A percentile compares a stretch with the other conserved stretches of the same genome.
These are phyloP conservation scores for Oryctes rhinoceros DNA, from an alignment of 1,140 invertebrate genomes.

Conservation along the genomic window DNA sequence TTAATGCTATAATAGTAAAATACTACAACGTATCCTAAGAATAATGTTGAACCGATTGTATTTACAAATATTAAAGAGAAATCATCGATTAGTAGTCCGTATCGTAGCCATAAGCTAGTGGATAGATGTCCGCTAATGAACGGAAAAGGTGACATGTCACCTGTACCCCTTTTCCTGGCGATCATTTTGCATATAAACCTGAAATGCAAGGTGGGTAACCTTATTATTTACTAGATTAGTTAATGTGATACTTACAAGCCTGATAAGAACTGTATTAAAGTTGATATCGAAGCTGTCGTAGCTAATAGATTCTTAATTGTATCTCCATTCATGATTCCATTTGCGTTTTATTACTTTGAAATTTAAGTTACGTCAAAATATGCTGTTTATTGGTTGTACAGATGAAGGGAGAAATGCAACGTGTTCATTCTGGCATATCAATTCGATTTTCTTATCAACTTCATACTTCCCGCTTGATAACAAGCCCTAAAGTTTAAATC, in stretches of 20 bases:
- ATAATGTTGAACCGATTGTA: conserved; percentile 71
- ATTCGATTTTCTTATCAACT: background rate
- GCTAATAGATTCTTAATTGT: conserved; percentile 57
- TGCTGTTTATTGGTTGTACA: background rate
- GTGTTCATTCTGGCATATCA: background rate
- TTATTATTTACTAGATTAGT: conserved; percentile 39
- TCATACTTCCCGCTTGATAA: conserved; percentile 27
- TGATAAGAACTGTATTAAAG: conserved; percentile 74
- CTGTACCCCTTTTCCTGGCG: conserved; percentile 71
- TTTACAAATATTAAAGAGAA: conserved; percentile 74
- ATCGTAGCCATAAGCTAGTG: conserved; percentile 73
- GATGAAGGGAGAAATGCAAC: background rate
- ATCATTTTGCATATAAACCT: conserved; percentile 76
- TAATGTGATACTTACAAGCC: conserved; percentile 68
- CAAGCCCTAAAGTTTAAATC: background rate
- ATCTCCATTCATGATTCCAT: background rate
- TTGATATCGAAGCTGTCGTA: conserved; percentile 71
- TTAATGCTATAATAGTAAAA: conserved; percentile 71
- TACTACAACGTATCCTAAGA: conserved; percentile 70
- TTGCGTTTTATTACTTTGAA: too few relatives aligned
- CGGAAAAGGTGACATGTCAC: conserved; percentile 75
- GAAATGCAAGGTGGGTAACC: conserved; percentile 52
- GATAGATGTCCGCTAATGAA: conserved; percentile 80
- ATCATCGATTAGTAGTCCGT: conserved; percentile 74
- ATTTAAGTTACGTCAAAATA: background rate